These are phyloP conservation scores for Hyaena hyaena DNA, from an alignment of 2,113 vertebrate genomes.

Conservation along the genomic window DNA sequence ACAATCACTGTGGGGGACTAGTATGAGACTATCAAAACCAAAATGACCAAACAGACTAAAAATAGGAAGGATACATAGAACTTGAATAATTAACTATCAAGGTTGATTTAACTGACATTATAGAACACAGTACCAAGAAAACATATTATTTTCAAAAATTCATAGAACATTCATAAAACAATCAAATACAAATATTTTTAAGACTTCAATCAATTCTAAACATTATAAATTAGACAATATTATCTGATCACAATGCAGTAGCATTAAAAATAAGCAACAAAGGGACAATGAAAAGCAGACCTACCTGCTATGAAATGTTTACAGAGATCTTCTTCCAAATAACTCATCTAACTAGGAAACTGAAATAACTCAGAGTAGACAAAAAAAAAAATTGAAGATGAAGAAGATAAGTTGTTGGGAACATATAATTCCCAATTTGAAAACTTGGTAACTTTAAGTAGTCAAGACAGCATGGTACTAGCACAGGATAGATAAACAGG, in stretches of 20 bases:
- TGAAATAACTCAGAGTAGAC: neutral
- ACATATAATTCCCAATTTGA: neutral
- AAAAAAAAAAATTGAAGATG: neutral
- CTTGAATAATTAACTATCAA: neutral
- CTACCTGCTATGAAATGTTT: neutral
- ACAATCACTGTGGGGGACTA: neutral
- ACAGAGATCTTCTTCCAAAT: slow-evolving; percentile 3
- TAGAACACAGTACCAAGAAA: neutral
- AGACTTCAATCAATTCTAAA: neutral
- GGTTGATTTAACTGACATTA: neutral
- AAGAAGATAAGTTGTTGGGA: neutral
- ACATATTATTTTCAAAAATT: neutral
- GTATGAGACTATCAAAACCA: neutral
- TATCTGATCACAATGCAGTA: neutral
- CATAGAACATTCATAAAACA: neutral
- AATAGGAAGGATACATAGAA: neutral
- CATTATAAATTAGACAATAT: neutral
- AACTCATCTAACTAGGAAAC: neutral
- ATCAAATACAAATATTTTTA: neutral
- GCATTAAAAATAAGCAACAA: neutral
- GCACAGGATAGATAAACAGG: neutral
- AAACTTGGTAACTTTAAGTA: neutral
- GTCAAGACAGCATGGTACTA: neutral
- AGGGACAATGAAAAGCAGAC: neutral
- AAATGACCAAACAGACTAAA: slow-evolving; percentile 4